phyloP scores from a whole-genome alignment of 2,113 vertebrate genomes.

The Riparia riparia region DNA sequence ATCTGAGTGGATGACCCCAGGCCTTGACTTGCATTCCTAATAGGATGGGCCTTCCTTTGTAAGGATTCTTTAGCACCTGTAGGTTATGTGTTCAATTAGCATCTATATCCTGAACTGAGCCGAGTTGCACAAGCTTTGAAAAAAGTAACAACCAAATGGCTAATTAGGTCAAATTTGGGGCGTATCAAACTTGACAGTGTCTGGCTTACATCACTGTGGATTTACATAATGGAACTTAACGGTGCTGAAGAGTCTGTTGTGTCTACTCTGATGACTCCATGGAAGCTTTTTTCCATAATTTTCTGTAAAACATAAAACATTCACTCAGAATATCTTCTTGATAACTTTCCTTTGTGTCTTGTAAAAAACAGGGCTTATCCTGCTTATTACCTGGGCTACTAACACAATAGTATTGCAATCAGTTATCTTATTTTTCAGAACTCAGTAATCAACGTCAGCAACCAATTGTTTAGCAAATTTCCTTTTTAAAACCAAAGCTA shows the following conservation, averaged over 20 bases:
- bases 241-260: conserved; percentile 29
- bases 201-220: conserved; percentile 49
- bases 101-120: conserved; percentile 42
- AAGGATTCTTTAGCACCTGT: conserved; percentile 54
- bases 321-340: not conserved
- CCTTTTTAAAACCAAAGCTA: conserved; percentile 49
- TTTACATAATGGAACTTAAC: conserved; percentile 69
- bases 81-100: conserved; percentile 59
- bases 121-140: conserved; percentile 4
- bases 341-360: not conserved
- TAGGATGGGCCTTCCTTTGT: conserved; percentile 16
- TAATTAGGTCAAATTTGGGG: conserved; percentile 71
- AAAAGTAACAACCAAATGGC: conserved; percentile 66
- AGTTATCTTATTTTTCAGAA: conserved; percentile 46
- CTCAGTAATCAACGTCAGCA: conserved; percentile 35
- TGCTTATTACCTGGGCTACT: not conserved
- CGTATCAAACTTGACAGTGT: conserved; percentile 57
- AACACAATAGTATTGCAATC: not conserved
- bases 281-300: conserved; percentile 9
- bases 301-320: not conserved
- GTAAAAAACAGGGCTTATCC: not conserved
- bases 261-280: not conserved
- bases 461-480: conserved; percentile 58
- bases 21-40: conserved; percentile 60
- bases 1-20: not conserved